phyloP scores from a whole-genome alignment of 2,797 vertebrate species.

The Chelon auratus region DNA sequence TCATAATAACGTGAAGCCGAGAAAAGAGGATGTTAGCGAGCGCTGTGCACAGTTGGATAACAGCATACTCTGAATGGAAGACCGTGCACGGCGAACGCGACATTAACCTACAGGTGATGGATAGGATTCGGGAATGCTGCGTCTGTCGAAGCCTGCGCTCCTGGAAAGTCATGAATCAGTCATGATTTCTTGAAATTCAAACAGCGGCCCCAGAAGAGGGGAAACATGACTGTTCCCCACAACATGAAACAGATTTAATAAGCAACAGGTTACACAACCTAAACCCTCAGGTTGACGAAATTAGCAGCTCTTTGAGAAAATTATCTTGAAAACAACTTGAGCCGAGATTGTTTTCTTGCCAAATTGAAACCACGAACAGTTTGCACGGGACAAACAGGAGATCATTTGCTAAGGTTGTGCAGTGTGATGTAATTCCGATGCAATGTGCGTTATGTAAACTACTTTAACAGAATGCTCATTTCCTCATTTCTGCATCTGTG shows the following conservation, averaged over 20 bases:
- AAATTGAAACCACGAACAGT: slow-evolving; percentile 36
- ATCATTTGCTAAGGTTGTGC: slow-evolving; percentile 45
- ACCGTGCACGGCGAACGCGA: background rate
- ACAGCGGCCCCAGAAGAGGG: background rate
- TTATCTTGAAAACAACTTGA: slow-evolving; percentile 32
- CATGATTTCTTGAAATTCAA: background rate
- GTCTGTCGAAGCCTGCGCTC: background rate
- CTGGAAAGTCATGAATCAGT: background rate
- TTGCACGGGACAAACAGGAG: slow-evolving; percentile 50
- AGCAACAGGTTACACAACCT: slow-evolving; percentile 1
- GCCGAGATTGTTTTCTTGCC: slow-evolving; percentile 41
- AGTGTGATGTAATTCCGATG: slow-evolving; percentile 69
- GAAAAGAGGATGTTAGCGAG: slow-evolving; percentile 35
- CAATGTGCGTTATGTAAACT: slow-evolving; percentile 53
- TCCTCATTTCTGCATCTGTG: slow-evolving; percentile 46
- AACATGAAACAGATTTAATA: background rate
- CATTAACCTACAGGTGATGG: slow-evolving; percentile 20
- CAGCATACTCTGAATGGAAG: slow-evolving; percentile 23
- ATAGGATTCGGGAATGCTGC: background rate
- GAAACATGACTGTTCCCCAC: background rate
- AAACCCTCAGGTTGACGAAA: slow-evolving; percentile 10
- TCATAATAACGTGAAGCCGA: slow-evolving; percentile 14
- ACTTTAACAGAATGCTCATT: slow-evolving; percentile 44
- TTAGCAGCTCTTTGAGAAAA: background rate
- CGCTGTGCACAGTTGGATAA: slow-evolving; percentile 20